A percentile compares a stretch with the other conserved stretches of the same genome.
phyloP scores from a whole-genome alignment of 2,797 vertebrate species.

The Crocodylus rhombifer region DNA sequence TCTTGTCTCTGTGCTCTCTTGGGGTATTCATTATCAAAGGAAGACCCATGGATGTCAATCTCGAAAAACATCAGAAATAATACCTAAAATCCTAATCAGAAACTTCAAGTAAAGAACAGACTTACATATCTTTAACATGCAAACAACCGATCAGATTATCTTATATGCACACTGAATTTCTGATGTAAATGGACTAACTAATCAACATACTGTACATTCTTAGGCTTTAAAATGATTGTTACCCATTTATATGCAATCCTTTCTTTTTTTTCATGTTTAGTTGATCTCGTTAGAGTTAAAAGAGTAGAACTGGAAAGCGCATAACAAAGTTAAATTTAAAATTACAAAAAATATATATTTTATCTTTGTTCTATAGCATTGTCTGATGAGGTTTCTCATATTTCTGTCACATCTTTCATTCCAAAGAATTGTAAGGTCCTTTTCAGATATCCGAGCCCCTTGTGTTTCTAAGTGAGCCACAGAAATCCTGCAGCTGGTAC shows the following conservation, averaged over 20 bases:
- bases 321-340: constrained; percentile 35
- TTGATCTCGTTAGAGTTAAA: constrained; percentile 40
- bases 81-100: constrained; percentile 71
- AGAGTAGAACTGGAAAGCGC: neutral
- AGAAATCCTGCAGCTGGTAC: neutral
- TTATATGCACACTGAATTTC: constrained; percentile 32
- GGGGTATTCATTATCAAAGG: constrained; percentile 90
- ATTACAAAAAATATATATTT: neutral
- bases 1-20: constrained; percentile 83
- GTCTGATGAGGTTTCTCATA: neutral
- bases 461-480: neutral
- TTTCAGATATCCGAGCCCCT: neutral
- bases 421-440: constrained; percentile 22
- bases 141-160: constrained; percentile 59
- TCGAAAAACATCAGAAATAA: constrained; percentile 68
- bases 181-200: constrained; percentile 28
- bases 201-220: neutral
- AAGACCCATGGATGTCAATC: constrained; percentile 66
- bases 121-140: constrained; percentile 46
- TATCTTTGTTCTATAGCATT: constrained; percentile 10
- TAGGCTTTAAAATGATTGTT: neutral
- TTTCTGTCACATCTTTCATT: neutral
- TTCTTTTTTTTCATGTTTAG: constrained; percentile 37
- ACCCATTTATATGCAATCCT: constrained; percentile 1
- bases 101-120: constrained; percentile 65